phyloP scores from a whole-genome alignment of 2,113 vertebrate genomes.

The Istiophorus platypterus region DNA sequence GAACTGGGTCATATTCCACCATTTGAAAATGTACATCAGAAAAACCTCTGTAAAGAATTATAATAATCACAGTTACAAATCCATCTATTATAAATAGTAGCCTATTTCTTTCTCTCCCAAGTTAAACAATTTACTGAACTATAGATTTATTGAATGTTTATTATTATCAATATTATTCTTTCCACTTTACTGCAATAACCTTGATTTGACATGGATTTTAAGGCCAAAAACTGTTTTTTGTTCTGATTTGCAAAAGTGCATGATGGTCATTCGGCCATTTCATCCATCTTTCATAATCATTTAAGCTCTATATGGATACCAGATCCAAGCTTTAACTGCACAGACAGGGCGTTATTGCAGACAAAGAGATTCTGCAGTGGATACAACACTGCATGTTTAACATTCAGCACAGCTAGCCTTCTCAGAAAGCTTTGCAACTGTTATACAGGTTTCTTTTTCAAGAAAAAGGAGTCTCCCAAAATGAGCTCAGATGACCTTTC shows the following conservation, averaged over 20 bases:
- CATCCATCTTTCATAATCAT: conserved; percentile 50
- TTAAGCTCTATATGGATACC: conserved; percentile 68
- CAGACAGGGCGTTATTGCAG: conserved; percentile 69
- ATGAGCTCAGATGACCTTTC: conserved; percentile 66
- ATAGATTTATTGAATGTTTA: conserved; percentile 48
- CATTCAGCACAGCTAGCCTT: conserved; percentile 77
- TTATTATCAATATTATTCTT: conserved; percentile 58
- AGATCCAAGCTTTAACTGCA: conserved; percentile 72
- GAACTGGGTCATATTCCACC: conserved; percentile 68
- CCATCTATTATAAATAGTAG: conserved; percentile 74
- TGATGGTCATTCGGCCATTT: conserved; percentile 63
- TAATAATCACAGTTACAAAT: conserved; percentile 74
- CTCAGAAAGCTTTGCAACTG: conserved; percentile 78
- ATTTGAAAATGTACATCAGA: conserved; percentile 66
- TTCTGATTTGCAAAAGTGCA: conserved; percentile 63
- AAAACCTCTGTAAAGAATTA: conserved; percentile 45
- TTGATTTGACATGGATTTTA: conserved; percentile 58
- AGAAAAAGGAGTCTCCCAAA: conserved; percentile 72
- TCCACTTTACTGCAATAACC: conserved; percentile 52
- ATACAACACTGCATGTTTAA: conserved; percentile 72
- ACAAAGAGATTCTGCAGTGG: conserved; percentile 69
- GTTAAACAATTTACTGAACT: conserved; percentile 60
- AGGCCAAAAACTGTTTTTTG: conserved; percentile 51
- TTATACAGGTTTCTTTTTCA: conserved; percentile 71
- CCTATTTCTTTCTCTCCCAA: conserved; percentile 68